Base-by-base conservation (phyloP, 1,140 invertebrate species). In the Pomacea maculata region DNA sequence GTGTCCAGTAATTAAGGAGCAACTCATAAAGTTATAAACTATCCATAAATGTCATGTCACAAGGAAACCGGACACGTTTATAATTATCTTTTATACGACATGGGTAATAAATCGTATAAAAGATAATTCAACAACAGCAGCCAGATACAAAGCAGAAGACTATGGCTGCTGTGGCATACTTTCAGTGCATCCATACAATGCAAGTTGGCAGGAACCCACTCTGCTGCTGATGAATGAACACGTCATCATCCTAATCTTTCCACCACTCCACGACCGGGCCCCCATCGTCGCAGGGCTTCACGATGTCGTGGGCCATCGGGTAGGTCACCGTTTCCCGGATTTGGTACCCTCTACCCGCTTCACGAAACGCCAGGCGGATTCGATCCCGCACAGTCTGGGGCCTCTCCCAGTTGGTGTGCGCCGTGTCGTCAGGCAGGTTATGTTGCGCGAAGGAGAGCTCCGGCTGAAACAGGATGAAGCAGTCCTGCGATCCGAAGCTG, bases 391-490 rank as follows among this genome's bases (percentile, higher is more conserved):
- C 85, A 14, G 87, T 89, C 14, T 57, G 68, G 5, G 89, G 90
- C 14, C 85, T 55, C 9, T 83, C 80, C 88, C 89, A 91, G 75
- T 90, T 88, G 45, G 90, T 91, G 21, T 82, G 63, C 4, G 85
- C 78, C 6, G 88, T 89, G 79, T 90, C 88, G 21, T 82, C 65
- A 12, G 89, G 88, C 17, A 91, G 79, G 79, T 91, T 87, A 68
- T 90, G 88, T 63, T 85, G 78, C 29, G 89, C 89, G 80, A 91
- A 91, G n/a, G 89, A 90, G 12, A 91, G 55, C 81, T 91, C 90
- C 5, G 90, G 90, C 80, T 91, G 90, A 52, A 91, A 82, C 9
- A 90, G 70, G 52, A 90, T 86, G 65, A 86, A 90, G 71, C 87
- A 85, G 72, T 88, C 74, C 25, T 85, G 68, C 57, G 80, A 83